Base-by-base conservation (phyloP, 2,888 invertebrate genomes). In the Phytoseiulus persimilis region DNA sequence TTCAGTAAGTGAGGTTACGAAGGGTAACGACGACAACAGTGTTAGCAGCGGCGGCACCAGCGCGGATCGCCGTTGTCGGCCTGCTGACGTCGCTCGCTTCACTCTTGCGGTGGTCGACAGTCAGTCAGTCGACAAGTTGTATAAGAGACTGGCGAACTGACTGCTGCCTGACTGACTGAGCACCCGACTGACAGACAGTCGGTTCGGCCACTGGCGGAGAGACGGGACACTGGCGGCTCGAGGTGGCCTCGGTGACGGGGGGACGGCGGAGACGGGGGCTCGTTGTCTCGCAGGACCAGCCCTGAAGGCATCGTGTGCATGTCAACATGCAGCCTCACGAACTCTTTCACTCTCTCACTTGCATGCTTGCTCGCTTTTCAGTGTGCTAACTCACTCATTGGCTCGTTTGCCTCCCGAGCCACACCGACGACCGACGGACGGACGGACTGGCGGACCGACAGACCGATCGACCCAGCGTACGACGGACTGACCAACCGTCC, bases 261-360 rank as follows among this genome's bases (percentile, higher is more conserved):
- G 23, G 65, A 28, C 65, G 28, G 65, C 65, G 65, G 65, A 14
- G 65, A 65, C 65, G 65, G 65, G 65, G 65, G 65, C 65, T 65
- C 65, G 65, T 65, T 65, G 65, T 65, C 65, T 23, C 18, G 65
- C 65, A 65, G 65, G 5, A 65, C 14, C 23, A 11, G 65, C 65
- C 65, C 65, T 65, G 65, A 65, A 65, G 65, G 65, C 65, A 65
- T 65, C 65, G 65, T 65, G 65, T 65, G 65, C 65, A 65, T 65
- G 65, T 65, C 28, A 65, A 65, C 9, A 65, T 65, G 65, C 65
- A 65, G 18, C 5, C 23, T 11, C 1, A 14, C 23, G 65, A 28
- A 39, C 39, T 39, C 65, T 65, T 65, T 65, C 65, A 65, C 65
- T 65, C 28, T 65, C 65, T 65, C 65, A 65, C 65, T 65, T 65